Conservation (phyloP, 2,113 vertebrate species). For the Antigone vipio region DNA sequence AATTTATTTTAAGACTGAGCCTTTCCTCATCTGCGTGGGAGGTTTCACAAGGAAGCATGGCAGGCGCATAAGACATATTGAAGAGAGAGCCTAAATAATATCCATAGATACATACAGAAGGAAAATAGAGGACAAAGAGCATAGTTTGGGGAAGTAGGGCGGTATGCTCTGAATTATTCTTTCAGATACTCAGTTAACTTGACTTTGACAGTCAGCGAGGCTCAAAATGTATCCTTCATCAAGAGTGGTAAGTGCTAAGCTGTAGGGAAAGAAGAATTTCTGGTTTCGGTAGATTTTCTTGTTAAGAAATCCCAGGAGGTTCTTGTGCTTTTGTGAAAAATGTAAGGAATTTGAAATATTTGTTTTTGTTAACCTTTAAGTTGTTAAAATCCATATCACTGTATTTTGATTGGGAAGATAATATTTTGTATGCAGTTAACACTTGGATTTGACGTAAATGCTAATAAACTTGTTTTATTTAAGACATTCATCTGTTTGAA, state of each 20-base stretch:
- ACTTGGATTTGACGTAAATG: not conserved
- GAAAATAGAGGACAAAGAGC: not conserved
- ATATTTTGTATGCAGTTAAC: not conserved
- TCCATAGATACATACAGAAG: not conserved
- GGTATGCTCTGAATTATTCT: not conserved
- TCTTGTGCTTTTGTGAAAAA: not conserved
- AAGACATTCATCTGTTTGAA: not conserved
- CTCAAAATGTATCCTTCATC: not conserved
- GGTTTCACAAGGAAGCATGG: not conserved
- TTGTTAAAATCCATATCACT: not conserved
- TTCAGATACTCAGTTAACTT: not conserved
- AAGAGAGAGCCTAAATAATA: not conserved
- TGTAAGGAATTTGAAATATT: not conserved
- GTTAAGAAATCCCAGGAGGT: not conserved
- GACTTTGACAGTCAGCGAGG: not conserved
- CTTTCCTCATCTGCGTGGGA: not conserved
- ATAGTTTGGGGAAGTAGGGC: not conserved
- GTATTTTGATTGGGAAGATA: not conserved
- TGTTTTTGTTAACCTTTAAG: not conserved
- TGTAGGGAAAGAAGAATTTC: not conserved
- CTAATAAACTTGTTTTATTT: not conserved
- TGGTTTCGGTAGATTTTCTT: not conserved
- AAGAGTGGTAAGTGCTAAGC: not conserved
- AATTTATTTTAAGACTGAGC: not conserved
- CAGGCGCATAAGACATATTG: not conserved